These are phyloP conservation scores for Tetrax tetrax DNA, from an alignment of 2,113 vertebrate genomes.

Conservation along the genomic window DNA sequence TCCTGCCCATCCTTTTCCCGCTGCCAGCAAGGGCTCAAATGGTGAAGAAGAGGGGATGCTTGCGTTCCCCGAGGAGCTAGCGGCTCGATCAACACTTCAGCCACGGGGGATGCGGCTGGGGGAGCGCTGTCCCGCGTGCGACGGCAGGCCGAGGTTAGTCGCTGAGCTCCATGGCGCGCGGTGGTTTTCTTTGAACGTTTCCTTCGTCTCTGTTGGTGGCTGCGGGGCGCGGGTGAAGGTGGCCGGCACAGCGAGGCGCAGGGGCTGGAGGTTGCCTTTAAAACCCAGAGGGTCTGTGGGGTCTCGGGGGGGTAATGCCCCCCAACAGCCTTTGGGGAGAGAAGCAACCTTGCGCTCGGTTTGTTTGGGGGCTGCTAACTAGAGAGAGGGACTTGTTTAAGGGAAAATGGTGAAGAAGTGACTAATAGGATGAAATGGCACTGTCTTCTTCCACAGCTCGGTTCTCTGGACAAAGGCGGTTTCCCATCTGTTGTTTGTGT, in stretches of 20 bases:
- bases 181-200: neutral
- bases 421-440: conserved; percentile 48
- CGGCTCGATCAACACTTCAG: neutral
- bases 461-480: neutral
- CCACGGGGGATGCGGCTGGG: neutral
- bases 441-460: neutral
- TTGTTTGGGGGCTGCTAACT: neutral
- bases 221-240: neutral
- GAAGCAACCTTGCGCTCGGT: neutral
- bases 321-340: neutral
- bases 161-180: neutral
- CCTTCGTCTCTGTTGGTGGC: neutral
- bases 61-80: neutral
- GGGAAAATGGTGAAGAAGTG: neutral
- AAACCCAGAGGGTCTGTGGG: neutral
- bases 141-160: neutral
- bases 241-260: fast-evolving
- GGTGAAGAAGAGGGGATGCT: neutral
- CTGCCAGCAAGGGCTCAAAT: neutral
- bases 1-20: neutral
- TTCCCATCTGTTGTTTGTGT: conserved; percentile 62
- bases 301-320: neutral
- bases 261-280: neutral
- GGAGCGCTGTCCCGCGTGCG: neutral
- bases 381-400: neutral